These are phyloP conservation scores for Stramonita haemastoma DNA, from an alignment of 2,888 invertebrate genomes.

Conservation along the genomic window DNA sequence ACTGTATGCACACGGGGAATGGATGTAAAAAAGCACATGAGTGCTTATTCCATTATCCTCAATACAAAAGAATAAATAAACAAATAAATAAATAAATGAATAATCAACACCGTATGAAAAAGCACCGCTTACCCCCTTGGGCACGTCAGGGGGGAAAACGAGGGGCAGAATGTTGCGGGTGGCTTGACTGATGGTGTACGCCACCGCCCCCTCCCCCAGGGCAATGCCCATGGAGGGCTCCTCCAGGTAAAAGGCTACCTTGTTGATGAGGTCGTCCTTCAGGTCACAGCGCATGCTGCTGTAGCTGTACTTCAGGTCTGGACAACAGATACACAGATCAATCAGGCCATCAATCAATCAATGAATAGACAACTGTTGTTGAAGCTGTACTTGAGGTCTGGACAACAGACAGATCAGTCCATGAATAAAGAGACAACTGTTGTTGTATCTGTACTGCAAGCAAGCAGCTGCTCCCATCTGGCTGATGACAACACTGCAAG, in stretches of 20 bases:
- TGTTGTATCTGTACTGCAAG: too few relatives aligned
- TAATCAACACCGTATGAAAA: neutral
- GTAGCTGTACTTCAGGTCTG: conserved; percentile 65
- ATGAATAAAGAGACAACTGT: too few relatives aligned
- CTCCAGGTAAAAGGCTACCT: conserved; percentile 64
- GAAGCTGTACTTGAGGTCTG: neutral
- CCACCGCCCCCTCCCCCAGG: conserved; percentile 59
- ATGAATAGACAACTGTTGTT: neutral
- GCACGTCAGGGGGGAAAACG: conserved; percentile 67
- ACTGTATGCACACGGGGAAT: too few relatives aligned
- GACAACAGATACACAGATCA: neutral
- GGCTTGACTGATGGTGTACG: conserved; percentile 67
- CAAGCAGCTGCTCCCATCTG: too few relatives aligned
- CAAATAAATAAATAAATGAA: too few relatives aligned
- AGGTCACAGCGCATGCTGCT: conserved; percentile 72
- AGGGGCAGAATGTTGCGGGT: conserved; percentile 66
- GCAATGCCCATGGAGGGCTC: conserved; percentile 67
- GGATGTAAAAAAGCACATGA: too few relatives aligned
- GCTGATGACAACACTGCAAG: too few relatives aligned
- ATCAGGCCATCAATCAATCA: too few relatives aligned
- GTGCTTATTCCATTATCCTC: too few relatives aligned
- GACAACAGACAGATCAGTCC: too few relatives aligned
- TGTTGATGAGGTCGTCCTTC: conserved; percentile 67
- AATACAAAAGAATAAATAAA: too few relatives aligned
- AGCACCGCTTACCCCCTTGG: conserved; percentile 59